A percentile compares a stretch with the other conserved stretches of the same genome.
Conservation (phyloP, 1,140 invertebrate species). For the Trichonephila inaurata region DNA sequence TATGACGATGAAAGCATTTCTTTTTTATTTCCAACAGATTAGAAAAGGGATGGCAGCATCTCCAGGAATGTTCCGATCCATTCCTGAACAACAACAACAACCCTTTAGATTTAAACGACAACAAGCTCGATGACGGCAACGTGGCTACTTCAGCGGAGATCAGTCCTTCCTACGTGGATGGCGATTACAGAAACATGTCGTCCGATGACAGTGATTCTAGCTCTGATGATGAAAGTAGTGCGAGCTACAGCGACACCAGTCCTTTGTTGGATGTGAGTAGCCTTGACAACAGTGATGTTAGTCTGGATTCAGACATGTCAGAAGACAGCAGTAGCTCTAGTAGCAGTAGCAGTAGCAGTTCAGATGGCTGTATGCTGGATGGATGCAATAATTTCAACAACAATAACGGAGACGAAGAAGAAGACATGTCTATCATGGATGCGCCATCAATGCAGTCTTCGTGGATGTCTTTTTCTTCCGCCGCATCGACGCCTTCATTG, state of each 20-base stretch:
- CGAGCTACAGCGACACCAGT: constrained; percentile 71
- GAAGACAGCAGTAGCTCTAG: constrained; percentile 65
- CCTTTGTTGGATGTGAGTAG: constrained; percentile 73
- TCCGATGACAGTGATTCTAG: constrained; percentile 64
- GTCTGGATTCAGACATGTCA: constrained; percentile 37
- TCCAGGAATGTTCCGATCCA: constrained; percentile 61
- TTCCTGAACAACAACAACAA: constrained; percentile 74
- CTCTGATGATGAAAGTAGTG: constrained; percentile 69
- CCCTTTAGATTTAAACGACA: constrained; percentile 67
- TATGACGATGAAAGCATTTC: neutral
- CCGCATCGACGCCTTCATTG: constrained; percentile 50
- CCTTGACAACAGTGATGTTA: constrained; percentile 61
- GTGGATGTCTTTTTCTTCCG: constrained; percentile 71
- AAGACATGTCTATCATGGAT: constrained; percentile 62
- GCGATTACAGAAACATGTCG: constrained; percentile 68
- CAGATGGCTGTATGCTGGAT: constrained; percentile 48
- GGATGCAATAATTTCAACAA: constrained; percentile 65
- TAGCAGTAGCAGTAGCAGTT: constrained; percentile 38
- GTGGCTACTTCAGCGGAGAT: constrained; percentile 49
- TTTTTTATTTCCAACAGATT: constrained; percentile 13
- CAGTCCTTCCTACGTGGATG: constrained; percentile 56
- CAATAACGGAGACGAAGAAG: constrained; percentile 60
- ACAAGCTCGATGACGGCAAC: constrained; percentile 66
- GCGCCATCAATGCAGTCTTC: constrained; percentile 70
- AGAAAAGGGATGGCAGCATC: constrained; percentile 73